These are phyloP conservation scores for Ornithoptera priamus DNA, from an alignment of 2,888 invertebrate species.

Conservation along the genomic window DNA sequence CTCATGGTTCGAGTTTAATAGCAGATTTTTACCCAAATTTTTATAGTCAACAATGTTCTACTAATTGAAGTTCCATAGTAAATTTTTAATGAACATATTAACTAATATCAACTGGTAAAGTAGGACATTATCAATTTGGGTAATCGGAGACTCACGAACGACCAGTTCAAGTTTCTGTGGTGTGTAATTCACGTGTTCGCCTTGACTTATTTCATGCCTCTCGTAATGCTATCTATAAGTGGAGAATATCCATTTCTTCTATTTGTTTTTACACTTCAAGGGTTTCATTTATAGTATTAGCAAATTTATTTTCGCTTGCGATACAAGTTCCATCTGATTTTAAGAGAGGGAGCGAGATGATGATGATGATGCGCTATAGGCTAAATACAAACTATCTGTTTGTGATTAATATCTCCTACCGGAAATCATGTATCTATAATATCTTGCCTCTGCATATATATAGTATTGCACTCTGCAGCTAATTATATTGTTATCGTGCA, in stretches of 20 bases:
- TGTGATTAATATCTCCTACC: neutral
- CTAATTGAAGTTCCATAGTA: neutral
- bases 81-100: neutral
- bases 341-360: too few species aligned
- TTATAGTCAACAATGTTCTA: neutral
- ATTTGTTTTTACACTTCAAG: neutral
- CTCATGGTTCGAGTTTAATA: too few species aligned
- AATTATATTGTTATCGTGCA: too few species aligned
- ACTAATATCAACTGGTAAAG: neutral
- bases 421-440: neutral
- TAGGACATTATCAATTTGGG: conserved; percentile 8
- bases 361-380: too few species aligned
- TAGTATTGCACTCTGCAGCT: too few species aligned
- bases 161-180: neutral
- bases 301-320: too few species aligned
- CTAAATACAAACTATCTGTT: neutral
- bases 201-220: conserved; percentile 7
- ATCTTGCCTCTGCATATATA: neutral
- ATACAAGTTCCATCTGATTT: too few species aligned
- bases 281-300: neutral
- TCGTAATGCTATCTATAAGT: neutral
- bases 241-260: neutral
- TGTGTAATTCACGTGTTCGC: neutral
- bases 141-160: conserved; percentile 2
- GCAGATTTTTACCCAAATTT: too few species aligned